Base-by-base conservation (phyloP, 2,113 vertebrate genomes). In the Lipotes vexillifer region DNA sequence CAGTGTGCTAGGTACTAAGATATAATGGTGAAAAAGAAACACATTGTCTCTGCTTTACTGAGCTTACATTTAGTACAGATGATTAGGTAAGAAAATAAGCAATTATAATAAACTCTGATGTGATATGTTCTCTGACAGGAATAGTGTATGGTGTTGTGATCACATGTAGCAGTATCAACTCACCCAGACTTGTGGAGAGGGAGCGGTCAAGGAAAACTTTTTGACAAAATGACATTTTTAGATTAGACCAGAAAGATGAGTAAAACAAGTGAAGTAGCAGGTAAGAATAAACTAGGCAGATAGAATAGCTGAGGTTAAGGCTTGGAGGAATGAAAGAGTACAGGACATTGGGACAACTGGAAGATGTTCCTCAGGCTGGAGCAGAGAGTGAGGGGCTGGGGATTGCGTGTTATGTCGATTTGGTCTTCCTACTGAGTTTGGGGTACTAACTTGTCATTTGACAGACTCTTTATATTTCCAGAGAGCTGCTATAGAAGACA, bases 301-400 rank as follows among this genome's bases (percentile, higher is more conserved):
- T 17, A 49, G 15, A 91, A 86, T 52, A 77, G 36, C 23, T 83
- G 10, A 55, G 66, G 3, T 33, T 25, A 95, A 71, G 13, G 3
- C 25, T 94, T 93, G 23, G 55, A 92, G 33, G 36, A 72, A 94
- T 87, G 69, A 80, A 85, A 82, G 36, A 80, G 8, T 2, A 52
- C 36, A 33, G 29, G 74, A 65, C 21, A 72, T 89, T 86, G 52
- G n/a, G 93, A 93, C 4, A 92, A 82, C 17, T 82, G 36, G 25
- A 91, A 85, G 44, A 55, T 78, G 23, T 49, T 88, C 2, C 10
- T 78, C 9, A 46, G 38, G 20, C 20, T 65, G 94, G 85, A 90
- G 36, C 68, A 8, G 80, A 88, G 91, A 97, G 80, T 96, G 96
- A 96, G 85, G 85, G 72, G 36, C 10, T 94, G 57, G 14, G 12